Conservation (phyloP, 2,888 invertebrate species). For the Horisme vitalbata region DNA sequence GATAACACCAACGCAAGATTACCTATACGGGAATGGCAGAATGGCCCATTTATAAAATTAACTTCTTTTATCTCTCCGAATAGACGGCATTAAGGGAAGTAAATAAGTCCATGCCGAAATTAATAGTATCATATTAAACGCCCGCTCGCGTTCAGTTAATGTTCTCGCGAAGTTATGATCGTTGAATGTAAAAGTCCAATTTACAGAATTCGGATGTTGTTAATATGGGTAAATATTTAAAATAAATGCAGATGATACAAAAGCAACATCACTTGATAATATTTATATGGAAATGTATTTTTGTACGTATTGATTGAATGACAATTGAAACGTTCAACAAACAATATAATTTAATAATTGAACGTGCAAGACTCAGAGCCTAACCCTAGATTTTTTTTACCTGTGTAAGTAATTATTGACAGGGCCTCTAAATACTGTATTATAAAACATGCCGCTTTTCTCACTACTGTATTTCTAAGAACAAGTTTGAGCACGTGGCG, state of each 20-base stretch:
- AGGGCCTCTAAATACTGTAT: too few species aligned
- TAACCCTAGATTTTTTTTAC: too few species aligned
- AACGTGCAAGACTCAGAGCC: too few species aligned
- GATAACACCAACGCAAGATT: constrained; percentile 78
- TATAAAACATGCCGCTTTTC: too few species aligned
- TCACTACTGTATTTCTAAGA: too few species aligned
- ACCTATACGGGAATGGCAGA: constrained; percentile 73
- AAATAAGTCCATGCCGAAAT: constrained; percentile 69
- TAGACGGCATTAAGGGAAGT: constrained; percentile 67
- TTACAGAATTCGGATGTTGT: constrained; percentile 26
- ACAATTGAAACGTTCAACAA: too few species aligned
- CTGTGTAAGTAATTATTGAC: too few species aligned
- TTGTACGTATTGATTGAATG: too few species aligned
- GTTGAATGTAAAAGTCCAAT: constrained; percentile 25
- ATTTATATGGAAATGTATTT: constrained; percentile 10
- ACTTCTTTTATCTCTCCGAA: constrained; percentile 76
- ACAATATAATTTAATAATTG: too few species aligned
- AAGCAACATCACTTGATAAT: constrained; percentile 18
- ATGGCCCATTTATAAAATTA: constrained; percentile 80
- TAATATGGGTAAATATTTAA: constrained; percentile 25
- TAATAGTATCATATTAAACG: constrained; percentile 58
- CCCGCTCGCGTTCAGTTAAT: constrained; percentile 35
- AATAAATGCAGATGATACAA: constrained; percentile 26
- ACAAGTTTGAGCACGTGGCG: too few species aligned
- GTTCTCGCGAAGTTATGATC: constrained; percentile 21